Base-by-base conservation (phyloP, 2,797 vertebrate species). In the Platalea minor region DNA sequence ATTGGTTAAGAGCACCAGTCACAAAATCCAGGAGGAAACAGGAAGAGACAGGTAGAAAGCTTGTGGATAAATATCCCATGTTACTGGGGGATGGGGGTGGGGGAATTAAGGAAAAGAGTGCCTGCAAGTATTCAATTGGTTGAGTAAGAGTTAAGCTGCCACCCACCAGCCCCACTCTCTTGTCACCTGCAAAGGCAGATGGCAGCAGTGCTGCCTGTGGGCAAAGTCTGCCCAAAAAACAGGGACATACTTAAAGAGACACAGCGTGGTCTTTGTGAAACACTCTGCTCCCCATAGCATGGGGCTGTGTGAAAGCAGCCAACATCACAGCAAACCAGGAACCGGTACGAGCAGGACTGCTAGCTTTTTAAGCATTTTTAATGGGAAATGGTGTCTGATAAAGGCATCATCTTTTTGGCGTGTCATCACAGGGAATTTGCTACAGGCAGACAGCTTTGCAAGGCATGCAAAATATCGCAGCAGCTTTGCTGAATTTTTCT, bases 321-420 rank as follows among this genome's bases (percentile, higher is more conserved):
- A 4, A 53, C 57, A 81, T 68, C 61, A 48, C 57, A 53, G 80
- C 81, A 68, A 70, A 50, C 24, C 2, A 5, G 51, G 35, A 79
- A 51, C 46, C 0, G 1, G 24, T 4, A 56, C 1, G 9, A 73
- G 56, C 63, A 85, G 77, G 43, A 85, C 56, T 53, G n/a, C 31
- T 80, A 48, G 69, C 72, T 90, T 91, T 78, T 51, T 21, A 91
- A 73, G 80, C 48, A 25, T 46, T 59, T 87, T 54, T 89, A 67
- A 86, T 73, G 50, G 60, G 60, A 89, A 92, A 72, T 2, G 1
- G 11, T 46, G 53, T 48, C 67, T 93, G 72, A 94, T 95, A 80
- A 86, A 90, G 95, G 75, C 78, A 95, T 95, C 89, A 83, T 64
- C 85, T 81, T 57, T 93, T 51, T 91, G 88, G 92, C 59, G 7